Evolutionary conservation across 1,140 invertebrate species (phyloP).

Genomic region (Aphidius gifuensis): DNA sequence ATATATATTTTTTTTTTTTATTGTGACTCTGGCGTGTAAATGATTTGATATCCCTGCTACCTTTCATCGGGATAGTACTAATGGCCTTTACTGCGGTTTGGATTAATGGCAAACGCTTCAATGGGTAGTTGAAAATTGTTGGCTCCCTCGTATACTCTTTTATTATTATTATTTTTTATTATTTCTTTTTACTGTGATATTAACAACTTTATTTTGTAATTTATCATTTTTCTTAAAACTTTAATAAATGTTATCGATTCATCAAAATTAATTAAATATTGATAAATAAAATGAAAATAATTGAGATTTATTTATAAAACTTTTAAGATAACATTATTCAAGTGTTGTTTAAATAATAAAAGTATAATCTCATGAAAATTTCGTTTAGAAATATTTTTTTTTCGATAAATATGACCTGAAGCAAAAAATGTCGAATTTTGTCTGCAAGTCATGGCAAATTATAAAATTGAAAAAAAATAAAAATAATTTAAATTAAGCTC

Average conservation of each 20-base stretch:
- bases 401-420: no score
- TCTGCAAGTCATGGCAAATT: no score
- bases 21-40: constrained; percentile 11
- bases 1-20: neutral
- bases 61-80: constrained; percentile 12
- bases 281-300: no score
- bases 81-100: constrained; percentile 11
- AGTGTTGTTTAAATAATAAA: no score
- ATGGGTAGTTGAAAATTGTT: constrained; percentile 4
- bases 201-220: constrained; percentile 1
- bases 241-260: neutral
- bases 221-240: neutral
- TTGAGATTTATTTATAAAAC: no score
- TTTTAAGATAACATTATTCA: no score
- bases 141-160: neutral
- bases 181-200: neutral
- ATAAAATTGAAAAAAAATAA: no score
- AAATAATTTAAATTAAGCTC: no score
- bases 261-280: no score
- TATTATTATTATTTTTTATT: constrained; percentile 3
- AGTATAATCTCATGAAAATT: no score
- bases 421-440: no score
- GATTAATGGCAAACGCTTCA: constrained; percentile 18
- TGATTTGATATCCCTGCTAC: constrained; percentile 14
- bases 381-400: no score